Conservation (phyloP, 2,888 invertebrate species). For the Barypeithes pellucidus region DNA sequence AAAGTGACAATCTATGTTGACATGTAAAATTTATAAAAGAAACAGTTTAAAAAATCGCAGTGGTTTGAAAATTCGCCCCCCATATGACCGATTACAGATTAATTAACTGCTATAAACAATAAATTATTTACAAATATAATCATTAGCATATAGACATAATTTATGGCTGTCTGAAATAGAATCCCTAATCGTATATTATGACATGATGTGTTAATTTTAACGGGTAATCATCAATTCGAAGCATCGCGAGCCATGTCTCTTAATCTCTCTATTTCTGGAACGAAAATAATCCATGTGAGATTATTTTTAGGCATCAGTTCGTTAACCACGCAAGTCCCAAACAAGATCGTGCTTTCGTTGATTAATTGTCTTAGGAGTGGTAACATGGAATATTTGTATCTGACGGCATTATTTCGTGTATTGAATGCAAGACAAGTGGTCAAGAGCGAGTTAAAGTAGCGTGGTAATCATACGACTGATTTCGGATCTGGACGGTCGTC, state of each 20-base stretch:
- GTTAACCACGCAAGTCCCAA: slow-evolving; percentile 20
- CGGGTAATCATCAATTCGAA: neutral
- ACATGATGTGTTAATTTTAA: slow-evolving; percentile 10
- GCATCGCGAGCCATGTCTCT: slow-evolving; percentile 12
- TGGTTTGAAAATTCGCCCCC: no score
- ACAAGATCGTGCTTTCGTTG: slow-evolving; percentile 3
- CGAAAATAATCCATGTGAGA: slow-evolving; percentile 20
- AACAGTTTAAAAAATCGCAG: no score
- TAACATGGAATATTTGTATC: neutral
- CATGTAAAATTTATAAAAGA: no score
- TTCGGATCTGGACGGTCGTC: no score
- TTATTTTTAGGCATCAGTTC: slow-evolving; percentile 27
- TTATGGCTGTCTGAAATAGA: slow-evolving; percentile 3
- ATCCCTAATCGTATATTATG: slow-evolving; percentile 7
- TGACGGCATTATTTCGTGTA: neutral
- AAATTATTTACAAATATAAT: neutral
- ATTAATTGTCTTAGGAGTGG: slow-evolving; percentile 9
- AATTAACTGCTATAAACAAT: no score
- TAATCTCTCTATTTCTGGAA: slow-evolving; percentile 21
- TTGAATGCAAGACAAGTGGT: no score
- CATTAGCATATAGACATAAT: neutral
- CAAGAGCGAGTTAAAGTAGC: no score
- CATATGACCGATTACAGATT: no score
- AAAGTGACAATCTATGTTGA: no score
- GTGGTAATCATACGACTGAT: no score